A percentile compares a stretch with the other conserved stretches of the same genome.
Evolutionary conservation across 1,140 invertebrate genomes (phyloP).

Genomic region (Rhizoglyphus robini): DNA sequence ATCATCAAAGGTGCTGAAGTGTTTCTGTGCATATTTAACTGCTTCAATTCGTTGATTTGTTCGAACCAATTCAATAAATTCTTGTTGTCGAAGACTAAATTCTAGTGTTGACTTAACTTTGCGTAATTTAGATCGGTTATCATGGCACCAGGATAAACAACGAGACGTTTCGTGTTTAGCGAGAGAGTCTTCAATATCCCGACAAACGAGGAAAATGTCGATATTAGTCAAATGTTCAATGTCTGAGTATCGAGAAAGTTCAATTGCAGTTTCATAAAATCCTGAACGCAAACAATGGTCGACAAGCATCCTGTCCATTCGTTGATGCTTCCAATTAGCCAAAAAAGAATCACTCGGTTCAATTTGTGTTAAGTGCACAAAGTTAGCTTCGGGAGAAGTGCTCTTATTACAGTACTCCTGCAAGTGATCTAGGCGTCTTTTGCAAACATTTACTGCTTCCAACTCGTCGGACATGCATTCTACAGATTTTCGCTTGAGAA

Average conservation of each 20-base stretch:
- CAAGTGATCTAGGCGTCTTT: constrained; percentile 78
- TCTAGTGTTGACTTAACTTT: constrained; percentile 57
- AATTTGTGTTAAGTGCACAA: constrained; percentile 38
- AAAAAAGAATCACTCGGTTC: constrained; percentile 33
- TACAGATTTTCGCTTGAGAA: constrained; percentile 82
- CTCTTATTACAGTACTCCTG: constrained; percentile 50
- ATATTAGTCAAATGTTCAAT: constrained; percentile 74
- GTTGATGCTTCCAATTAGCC: constrained; percentile 58
- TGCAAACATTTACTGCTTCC: constrained; percentile 67
- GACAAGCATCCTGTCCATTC: constrained; percentile 84
- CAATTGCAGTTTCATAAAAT: constrained; percentile 79
- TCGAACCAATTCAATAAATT: constrained; percentile 88
- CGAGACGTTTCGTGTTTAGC: constrained; percentile 62
- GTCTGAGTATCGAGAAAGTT: constrained; percentile 60
- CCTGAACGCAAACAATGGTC: constrained; percentile 92
- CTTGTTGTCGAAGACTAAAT: constrained; percentile 81
- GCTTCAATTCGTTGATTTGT: constrained; percentile 71
- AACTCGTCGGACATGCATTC: constrained; percentile 82
- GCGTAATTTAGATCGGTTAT: constrained; percentile 87
- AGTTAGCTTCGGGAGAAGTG: constrained; percentile 21
- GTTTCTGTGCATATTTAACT: constrained; percentile 80
- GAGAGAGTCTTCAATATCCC: constrained; percentile 60
- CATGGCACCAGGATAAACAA: constrained; percentile 90
- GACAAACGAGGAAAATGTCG: constrained; percentile 74
- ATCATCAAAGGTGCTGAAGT: constrained; percentile 71